Percentiles rank a stretch among this genome's conserved stretches.
These are phyloP conservation scores for Ammospiza caudacuta DNA, from an alignment of 2,113 vertebrate genomes.

Conservation along the genomic window DNA sequence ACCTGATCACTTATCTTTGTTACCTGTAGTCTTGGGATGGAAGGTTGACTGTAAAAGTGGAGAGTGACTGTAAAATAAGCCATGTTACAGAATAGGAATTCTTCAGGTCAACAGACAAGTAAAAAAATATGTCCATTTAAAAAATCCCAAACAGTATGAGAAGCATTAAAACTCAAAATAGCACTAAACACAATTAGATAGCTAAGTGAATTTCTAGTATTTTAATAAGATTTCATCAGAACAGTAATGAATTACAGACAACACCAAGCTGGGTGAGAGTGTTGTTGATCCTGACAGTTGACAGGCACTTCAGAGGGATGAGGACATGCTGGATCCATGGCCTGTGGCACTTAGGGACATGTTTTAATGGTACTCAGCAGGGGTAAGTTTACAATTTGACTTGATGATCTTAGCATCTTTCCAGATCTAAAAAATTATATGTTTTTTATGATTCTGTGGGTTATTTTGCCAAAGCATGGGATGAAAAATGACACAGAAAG, in stretches of 20 bases:
- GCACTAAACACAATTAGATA: rapidly evolving
- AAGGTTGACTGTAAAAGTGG: not conserved
- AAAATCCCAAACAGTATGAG: not conserved
- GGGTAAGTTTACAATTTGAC: not conserved
- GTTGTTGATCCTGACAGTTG: too few relatives aligned
- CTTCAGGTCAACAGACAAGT: not conserved
- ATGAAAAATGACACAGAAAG: not conserved
- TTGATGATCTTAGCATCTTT: not conserved
- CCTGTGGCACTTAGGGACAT: not conserved
- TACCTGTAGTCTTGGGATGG: not conserved
- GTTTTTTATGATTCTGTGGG: not conserved
- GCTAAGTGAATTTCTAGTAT: not conserved
- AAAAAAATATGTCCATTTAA: not conserved
- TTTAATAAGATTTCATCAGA: not conserved
- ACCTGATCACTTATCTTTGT: not conserved
- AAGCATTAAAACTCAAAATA: not conserved
- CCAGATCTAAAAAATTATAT: not conserved
- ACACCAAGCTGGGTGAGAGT: not conserved
- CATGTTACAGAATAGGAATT: not conserved
- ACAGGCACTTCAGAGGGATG: not conserved
- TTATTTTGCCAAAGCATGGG: not conserved
- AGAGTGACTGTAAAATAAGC: not conserved
- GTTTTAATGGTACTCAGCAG: not conserved
- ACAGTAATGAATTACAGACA: not conserved
- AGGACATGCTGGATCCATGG: not conserved